phyloP scores from a whole-genome alignment of 2,888 invertebrate genomes.

The Xanthorhoe designata region DNA sequence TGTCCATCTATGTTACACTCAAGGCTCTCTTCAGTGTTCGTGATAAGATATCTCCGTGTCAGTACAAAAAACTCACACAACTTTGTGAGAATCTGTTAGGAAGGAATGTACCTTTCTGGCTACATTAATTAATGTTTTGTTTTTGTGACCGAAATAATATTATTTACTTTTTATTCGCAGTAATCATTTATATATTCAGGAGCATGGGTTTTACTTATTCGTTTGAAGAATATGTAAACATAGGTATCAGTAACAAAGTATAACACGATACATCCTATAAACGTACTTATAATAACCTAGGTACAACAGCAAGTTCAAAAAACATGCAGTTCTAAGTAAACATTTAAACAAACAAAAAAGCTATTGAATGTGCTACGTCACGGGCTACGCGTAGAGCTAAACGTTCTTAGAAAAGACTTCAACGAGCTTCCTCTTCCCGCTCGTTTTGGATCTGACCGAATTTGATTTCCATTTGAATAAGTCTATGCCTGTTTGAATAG shows the following conservation, averaged over 20 bases:
- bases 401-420: conserved; percentile 71
- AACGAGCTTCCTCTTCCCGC: conserved; percentile 55
- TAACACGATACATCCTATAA: too few relatives aligned
- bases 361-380: conserved; percentile 16
- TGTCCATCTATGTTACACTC: too few relatives aligned
- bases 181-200: too few relatives aligned
- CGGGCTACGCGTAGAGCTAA: conserved; percentile 27
- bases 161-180: too few relatives aligned
- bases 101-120: not conserved
- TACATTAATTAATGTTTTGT: not conserved
- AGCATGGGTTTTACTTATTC: too few relatives aligned
- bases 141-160: too few relatives aligned
- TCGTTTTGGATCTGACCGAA: conserved; percentile 1
- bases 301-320: too few relatives aligned
- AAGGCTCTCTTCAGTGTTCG: too few relatives aligned
- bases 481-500: conserved; percentile 11
- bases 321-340: not conserved
- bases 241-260: too few relatives aligned
- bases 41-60: too few relatives aligned
- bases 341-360: not conserved
- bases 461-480: conserved; percentile 9
- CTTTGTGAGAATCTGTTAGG: not conserved
- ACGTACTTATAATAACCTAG: too few relatives aligned
- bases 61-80: not conserved
- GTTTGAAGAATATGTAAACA: too few relatives aligned